A percentile compares a stretch with the other conserved stretches of the same genome.
Conservation (phyloP, 2,797 vertebrate genomes). For the Chaetodon trifasciatus region DNA sequence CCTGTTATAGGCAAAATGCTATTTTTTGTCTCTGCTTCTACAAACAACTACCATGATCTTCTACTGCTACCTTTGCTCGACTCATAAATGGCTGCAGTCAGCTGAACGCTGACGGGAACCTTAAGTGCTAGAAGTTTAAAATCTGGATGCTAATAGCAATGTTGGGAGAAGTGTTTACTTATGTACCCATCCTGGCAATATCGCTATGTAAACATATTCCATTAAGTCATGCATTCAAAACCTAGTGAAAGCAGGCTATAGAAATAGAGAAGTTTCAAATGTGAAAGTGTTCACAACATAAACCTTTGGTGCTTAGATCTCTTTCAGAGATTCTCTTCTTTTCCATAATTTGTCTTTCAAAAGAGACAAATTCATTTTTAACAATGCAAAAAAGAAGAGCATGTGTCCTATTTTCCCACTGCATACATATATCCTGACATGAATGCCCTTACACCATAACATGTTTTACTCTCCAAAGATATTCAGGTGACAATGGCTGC, state of each 20-base stretch:
- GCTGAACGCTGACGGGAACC: neutral
- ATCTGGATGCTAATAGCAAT: neutral
- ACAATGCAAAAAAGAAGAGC: neutral
- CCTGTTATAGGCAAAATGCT: no score
- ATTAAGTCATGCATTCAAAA: neutral
- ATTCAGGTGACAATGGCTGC: constrained; percentile 10
- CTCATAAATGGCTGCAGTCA: neutral
- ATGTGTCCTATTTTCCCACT: constrained; percentile 4
- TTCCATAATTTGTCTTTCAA: neutral
- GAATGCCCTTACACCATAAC: neutral
- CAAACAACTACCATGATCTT: neutral
- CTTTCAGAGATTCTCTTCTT: neutral
- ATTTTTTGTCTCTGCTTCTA: neutral
- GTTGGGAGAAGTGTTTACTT: neutral
- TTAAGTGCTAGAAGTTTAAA: neutral
- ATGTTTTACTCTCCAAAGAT: neutral
- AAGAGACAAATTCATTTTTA: neutral
- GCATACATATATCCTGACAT: neutral
- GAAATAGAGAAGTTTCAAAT: neutral
- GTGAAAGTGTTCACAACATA: neutral
- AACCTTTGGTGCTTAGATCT: neutral
- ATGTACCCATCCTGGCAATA: neutral
- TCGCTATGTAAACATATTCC: neutral
- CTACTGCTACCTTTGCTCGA: neutral
- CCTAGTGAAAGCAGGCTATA: neutral